These are phyloP conservation scores for Neuroterus valhalla DNA, from an alignment of 1,140 invertebrate genomes.

Conservation along the genomic window DNA sequence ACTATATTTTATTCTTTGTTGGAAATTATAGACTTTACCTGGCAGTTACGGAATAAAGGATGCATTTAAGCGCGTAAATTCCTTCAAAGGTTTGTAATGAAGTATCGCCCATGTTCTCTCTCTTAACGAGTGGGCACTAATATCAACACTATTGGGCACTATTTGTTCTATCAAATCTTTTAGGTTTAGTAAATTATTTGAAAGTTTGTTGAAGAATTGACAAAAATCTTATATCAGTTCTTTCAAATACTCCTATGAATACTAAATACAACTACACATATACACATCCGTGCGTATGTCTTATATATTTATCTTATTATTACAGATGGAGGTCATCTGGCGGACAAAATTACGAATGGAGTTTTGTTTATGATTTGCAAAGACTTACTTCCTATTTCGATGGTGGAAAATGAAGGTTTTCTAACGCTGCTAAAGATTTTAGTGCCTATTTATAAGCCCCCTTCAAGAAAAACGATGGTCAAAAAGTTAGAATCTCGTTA, in stretches of 20 bases:
- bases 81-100: background rate
- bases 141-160: too few species aligned
- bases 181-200: too few species aligned
- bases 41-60: background rate
- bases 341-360: conserved; percentile 50
- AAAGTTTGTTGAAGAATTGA: too few species aligned
- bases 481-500: conserved; percentile 37
- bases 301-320: background rate
- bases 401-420: conserved; percentile 62
- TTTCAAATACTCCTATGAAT: too few species aligned
- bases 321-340: conserved; percentile 40
- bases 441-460: conserved; percentile 55
- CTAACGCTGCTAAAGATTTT: conserved; percentile 53
- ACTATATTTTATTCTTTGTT: too few species aligned
- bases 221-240: too few species aligned
- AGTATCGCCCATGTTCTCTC: too few species aligned
- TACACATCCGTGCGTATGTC: too few species aligned
- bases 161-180: too few species aligned
- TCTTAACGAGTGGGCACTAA: too few species aligned
- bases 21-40: too few species aligned
- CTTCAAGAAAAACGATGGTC: conserved; percentile 15
- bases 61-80: background rate
- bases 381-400: conserved; percentile 56
- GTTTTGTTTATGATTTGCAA: conserved; percentile 62
- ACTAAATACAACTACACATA: too few species aligned